A percentile compares a stretch with the other conserved stretches of the same genome.
phyloP scores from a whole-genome alignment of 2,113 vertebrate species.

The Suricata suricatta region DNA sequence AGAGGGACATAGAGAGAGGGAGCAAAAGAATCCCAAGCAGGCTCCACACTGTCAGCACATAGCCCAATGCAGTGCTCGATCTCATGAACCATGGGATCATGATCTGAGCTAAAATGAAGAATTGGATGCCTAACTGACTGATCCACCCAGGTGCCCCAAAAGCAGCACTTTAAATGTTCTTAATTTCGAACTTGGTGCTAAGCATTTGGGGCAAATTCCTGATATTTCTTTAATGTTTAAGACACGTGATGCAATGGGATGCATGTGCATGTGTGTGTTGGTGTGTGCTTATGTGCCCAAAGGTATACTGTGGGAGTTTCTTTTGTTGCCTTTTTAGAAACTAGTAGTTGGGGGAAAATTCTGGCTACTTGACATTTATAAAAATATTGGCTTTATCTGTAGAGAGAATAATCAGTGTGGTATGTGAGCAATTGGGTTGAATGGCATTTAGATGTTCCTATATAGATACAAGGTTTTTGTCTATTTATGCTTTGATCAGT shows the following conservation, averaged over 20 bases:
- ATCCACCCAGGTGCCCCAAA: neutral
- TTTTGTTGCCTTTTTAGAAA: neutral
- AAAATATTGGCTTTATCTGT: neutral
- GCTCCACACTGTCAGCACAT: too few relatives aligned
- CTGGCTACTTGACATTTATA: neutral
- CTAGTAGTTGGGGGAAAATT: neutral
- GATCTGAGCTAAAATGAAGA: too few relatives aligned
- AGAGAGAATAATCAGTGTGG: neutral
- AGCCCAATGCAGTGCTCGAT: too few relatives aligned
- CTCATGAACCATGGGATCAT: too few relatives aligned
- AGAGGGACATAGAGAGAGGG: too few relatives aligned
- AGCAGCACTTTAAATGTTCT: neutral
- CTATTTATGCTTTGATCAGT: neutral
- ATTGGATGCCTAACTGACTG: too few relatives aligned
- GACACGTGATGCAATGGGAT: neutral
- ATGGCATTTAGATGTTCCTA: neutral
- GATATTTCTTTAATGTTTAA: neutral
- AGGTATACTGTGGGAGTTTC: neutral
- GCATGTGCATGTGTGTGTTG: neutral
- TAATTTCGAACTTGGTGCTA: neutral
- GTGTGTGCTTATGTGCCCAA: fast-evolving
- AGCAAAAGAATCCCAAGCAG: too few relatives aligned
- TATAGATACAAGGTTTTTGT: neutral
- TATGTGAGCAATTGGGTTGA: neutral
- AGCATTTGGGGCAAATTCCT: neutral